A percentile compares a stretch with the other conserved stretches of the same genome.
Evolutionary conservation across 2,113 vertebrate species (phyloP).

Genomic region (Bufo gargarizans): DNA sequence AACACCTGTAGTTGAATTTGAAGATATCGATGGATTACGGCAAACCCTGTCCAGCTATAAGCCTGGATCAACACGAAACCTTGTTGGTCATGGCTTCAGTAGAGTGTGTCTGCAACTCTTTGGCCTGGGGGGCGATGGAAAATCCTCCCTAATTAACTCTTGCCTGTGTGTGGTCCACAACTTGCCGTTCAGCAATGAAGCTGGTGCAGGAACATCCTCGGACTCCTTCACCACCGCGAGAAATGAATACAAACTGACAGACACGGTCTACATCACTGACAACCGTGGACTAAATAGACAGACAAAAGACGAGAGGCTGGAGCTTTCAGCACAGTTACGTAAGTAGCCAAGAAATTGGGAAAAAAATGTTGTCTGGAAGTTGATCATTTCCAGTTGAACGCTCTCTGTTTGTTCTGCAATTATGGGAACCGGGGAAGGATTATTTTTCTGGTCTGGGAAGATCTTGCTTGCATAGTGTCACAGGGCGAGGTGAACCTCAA

Average conservation of each 20-base stretch:
- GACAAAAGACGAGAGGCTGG: not conserved
- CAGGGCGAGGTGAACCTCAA: too few species aligned
- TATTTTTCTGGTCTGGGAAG: too few species aligned
- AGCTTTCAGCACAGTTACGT: conserved; percentile 12
- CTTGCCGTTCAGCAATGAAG: not conserved
- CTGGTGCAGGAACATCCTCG: not conserved
- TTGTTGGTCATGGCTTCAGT: not conserved
- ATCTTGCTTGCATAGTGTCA: too few species aligned
- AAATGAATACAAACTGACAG: not conserved
- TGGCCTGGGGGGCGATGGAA: not conserved
- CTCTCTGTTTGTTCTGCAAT: too few species aligned
- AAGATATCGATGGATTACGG: not conserved
- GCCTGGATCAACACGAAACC: not conserved
- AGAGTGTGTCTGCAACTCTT: conserved; percentile 25
- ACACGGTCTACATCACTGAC: not conserved
- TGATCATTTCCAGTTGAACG: too few species aligned
- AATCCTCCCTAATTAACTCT: conserved; percentile 6
- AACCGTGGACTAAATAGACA: not conserved
- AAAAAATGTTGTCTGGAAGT: too few species aligned
- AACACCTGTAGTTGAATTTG: not conserved
- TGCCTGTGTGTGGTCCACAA: not conserved
- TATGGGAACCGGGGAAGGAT: too few species aligned
- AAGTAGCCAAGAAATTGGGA: not conserved
- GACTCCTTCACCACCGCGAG: not conserved
- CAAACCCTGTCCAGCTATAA: not conserved